These are phyloP conservation scores for Spicauda simplicius DNA, from an alignment of 2,888 invertebrate species.

Conservation along the genomic window DNA sequence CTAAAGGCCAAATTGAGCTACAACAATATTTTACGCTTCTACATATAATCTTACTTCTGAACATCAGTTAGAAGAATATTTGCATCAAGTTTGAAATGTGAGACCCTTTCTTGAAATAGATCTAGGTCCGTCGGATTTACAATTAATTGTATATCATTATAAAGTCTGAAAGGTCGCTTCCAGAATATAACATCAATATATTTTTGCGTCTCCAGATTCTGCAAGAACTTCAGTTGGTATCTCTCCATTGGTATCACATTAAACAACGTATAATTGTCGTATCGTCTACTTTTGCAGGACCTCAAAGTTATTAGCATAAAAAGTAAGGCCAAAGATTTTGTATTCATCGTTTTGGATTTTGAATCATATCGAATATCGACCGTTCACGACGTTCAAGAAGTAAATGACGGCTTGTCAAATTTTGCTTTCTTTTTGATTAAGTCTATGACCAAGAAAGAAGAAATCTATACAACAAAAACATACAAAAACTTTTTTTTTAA, in stretches of 20 bases:
- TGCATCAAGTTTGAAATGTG: slow-evolving; percentile 55
- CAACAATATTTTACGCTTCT: background rate
- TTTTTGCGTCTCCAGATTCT: slow-evolving; percentile 56
- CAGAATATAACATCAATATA: slow-evolving; percentile 65
- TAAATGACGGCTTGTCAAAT: slow-evolving; percentile 2
- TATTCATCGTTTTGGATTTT: slow-evolving; percentile 51
- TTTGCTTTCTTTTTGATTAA: slow-evolving; percentile 2
- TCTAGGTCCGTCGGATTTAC: slow-evolving; percentile 55
- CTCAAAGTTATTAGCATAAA: slow-evolving; percentile 52
- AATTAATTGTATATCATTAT: slow-evolving; percentile 58
- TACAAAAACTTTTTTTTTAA: background rate
- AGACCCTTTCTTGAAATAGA: slow-evolving; percentile 57
- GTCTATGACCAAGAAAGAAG: background rate
- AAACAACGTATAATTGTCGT: slow-evolving; percentile 57
- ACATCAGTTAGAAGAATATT: slow-evolving; percentile 51
- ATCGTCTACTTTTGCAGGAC: slow-evolving; percentile 51
- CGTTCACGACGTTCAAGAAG: background rate
- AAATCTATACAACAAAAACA: background rate
- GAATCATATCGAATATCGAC: slow-evolving; percentile 3
- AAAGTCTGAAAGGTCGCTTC: slow-evolving; percentile 60
- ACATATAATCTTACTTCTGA: slow-evolving; percentile 54
- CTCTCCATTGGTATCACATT: slow-evolving; percentile 49
- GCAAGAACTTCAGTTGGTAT: slow-evolving; percentile 63
- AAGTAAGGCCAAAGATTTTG: slow-evolving; percentile 49
- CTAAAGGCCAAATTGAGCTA: too few relatives aligned